Evolutionary conservation across 2,888 invertebrate species (phyloP).

Genomic region (Melikaiella ostensackeni): DNA sequence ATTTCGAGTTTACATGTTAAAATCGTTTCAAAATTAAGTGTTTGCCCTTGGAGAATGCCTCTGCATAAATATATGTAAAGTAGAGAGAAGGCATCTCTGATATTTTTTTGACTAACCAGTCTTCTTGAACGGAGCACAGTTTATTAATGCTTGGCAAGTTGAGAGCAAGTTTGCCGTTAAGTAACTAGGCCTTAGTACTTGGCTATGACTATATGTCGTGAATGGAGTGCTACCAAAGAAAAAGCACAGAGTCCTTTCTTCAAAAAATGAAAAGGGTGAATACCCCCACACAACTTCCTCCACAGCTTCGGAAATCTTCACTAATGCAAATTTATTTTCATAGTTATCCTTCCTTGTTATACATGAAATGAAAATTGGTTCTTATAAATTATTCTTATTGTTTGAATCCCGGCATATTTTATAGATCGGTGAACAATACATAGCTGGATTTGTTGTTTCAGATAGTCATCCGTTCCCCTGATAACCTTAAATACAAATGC

Average conservation of each 20-base stretch:
- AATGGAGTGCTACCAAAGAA: neutral
- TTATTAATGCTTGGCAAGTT: neutral
- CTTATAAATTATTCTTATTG: no score
- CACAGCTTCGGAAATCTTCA: neutral
- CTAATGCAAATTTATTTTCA: neutral
- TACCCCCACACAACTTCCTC: neutral
- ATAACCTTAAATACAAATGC: no score
- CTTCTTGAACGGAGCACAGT: neutral
- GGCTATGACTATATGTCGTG: neutral
- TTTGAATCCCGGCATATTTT: no score
- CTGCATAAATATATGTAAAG: neutral
- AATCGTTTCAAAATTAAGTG: no score
- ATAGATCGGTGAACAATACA: no score
- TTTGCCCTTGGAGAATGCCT: no score
- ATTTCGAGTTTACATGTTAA: no score
- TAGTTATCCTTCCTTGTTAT: neutral
- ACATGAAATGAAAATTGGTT: no score
- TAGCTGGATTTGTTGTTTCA: no score
- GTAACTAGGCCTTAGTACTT: neutral
- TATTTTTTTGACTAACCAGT: neutral
- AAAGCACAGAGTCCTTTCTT: neutral
- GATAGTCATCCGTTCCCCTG: no score
- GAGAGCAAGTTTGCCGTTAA: neutral
- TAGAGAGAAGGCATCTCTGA: neutral
- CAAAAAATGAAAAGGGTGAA: neutral